Conservation (phyloP, 2,797 vertebrate species). For the Borostomias antarcticus region DNA sequence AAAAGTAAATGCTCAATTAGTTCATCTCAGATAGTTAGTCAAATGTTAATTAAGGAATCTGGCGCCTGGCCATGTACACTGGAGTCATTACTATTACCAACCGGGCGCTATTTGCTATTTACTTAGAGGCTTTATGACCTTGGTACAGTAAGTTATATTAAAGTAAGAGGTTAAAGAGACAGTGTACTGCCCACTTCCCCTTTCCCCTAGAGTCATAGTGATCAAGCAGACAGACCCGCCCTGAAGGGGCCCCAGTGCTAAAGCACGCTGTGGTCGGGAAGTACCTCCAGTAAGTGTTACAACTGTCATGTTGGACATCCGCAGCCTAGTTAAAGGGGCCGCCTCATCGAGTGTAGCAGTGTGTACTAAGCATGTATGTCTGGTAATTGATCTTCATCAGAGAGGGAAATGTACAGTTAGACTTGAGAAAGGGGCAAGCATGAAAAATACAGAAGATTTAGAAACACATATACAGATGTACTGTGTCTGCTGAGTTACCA, state of each 20-base stretch:
- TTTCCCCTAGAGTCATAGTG: constrained; percentile 45
- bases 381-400: too few relatives aligned
- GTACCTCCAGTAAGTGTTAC: constrained; percentile 70
- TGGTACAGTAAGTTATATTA: too few relatives aligned
- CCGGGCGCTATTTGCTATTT: background rate
- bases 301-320: constrained; percentile 53
- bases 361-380: background rate
- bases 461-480: background rate
- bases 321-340: background rate
- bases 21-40: too few relatives aligned
- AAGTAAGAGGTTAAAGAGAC: background rate
- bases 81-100: too few relatives aligned
- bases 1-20: too few relatives aligned
- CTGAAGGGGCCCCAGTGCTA: constrained; percentile 59
- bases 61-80: too few relatives aligned
- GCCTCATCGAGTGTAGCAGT: background rate
- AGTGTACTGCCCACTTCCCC: constrained; percentile 56
- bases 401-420: too few relatives aligned
- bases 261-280: constrained; percentile 57
- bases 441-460: too few relatives aligned
- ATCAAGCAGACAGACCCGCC: constrained; percentile 49
- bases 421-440: background rate
- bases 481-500: background rate
- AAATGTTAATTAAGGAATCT: too few relatives aligned
- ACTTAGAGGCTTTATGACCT: background rate